A percentile compares a stretch with the other conserved stretches of the same genome.
phyloP scores from a whole-genome alignment of 2,113 vertebrate species.

The Pampusana beccarii region DNA sequence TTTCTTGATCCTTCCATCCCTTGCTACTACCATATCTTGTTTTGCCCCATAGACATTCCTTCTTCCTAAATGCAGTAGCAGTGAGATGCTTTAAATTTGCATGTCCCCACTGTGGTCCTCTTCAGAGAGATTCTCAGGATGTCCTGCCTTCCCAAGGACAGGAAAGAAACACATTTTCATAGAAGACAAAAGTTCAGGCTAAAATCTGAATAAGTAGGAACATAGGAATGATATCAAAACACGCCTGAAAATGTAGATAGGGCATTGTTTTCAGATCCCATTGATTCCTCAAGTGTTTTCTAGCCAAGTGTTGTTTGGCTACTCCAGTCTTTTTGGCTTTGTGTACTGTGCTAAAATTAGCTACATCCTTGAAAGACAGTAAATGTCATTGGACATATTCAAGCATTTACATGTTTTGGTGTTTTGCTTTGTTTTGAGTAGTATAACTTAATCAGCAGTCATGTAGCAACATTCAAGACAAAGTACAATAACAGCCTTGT shows the following conservation, averaged over 20 bases:
- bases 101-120: neutral
- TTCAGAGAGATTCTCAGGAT: neutral
- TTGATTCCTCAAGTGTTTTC: neutral
- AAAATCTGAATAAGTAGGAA: neutral
- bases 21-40: neutral
- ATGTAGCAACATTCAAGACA: slow-evolving; percentile 26
- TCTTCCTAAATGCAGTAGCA: neutral
- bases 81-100: neutral
- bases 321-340: slow-evolving; percentile 5
- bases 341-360: slow-evolving; percentile 25
- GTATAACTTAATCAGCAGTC: slow-evolving; percentile 41
- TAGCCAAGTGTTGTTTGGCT: neutral
- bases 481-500: slow-evolving; percentile 12
- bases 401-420: slow-evolving; percentile 33
- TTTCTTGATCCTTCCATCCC: neutral
- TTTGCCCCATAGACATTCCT: neutral
- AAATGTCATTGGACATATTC: slow-evolving; percentile 36
- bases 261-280: neutral
- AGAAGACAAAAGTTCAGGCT: neutral
- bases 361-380: neutral
- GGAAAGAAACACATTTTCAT: neutral
- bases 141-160: neutral
- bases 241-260: neutral
- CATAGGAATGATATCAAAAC: neutral
- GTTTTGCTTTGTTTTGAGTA: slow-evolving; percentile 53